Evolutionary conservation across 2,888 invertebrate species (phyloP).

Genomic region (Pseudococcus longispinus): DNA sequence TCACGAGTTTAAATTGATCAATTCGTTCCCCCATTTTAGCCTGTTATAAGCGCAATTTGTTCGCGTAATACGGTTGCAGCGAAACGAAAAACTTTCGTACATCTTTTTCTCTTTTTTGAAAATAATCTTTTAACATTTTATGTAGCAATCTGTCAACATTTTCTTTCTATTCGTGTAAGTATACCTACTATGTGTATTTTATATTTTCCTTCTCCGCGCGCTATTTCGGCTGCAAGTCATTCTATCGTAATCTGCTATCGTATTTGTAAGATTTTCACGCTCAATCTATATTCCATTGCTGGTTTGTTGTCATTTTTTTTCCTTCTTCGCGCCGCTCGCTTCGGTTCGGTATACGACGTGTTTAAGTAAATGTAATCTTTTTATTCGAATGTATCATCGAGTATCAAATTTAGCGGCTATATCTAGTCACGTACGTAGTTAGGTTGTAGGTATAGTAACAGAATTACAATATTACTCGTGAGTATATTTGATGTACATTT

Average conservation of each 20-base stretch:
- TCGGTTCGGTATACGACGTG: too few species aligned
- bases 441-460: background rate
- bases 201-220: background rate
- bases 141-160: conserved; percentile 16
- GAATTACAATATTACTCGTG: too few species aligned
- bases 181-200: background rate
- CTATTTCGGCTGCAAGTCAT: background rate
- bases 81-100: background rate
- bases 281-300: background rate
- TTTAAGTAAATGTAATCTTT: background rate
- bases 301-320: background rate
- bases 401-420: background rate
- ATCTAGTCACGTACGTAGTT: background rate
- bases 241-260: background rate
- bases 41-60: background rate
- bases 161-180: background rate
- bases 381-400: conserved; percentile 7
- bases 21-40: background rate
- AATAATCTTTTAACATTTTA: conserved; percentile 6
- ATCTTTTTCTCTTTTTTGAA: background rate
- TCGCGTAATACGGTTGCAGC: background rate
- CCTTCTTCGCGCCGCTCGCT: background rate
- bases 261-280: conserved; percentile 1
- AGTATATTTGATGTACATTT: too few species aligned
- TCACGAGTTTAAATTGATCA: background rate